Conservation (phyloP, 2,888 invertebrate species). For the Leptogaster cylindrica region DNA sequence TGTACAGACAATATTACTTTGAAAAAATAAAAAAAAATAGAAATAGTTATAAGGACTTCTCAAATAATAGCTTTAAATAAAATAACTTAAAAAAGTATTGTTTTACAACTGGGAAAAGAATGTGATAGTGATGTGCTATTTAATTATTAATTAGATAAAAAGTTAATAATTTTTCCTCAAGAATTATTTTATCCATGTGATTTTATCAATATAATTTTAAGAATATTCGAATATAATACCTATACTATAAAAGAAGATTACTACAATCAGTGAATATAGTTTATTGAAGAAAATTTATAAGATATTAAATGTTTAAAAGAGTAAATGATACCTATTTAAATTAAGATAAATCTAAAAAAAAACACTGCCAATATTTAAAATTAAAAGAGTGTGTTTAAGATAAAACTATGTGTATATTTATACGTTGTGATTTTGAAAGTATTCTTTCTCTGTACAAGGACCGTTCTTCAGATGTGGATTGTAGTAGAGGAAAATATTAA, state of each 20-base stretch:
- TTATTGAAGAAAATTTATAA: neutral
- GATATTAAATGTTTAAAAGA: neutral
- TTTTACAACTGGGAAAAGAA: slow-evolving; percentile 46
- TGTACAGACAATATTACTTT: slow-evolving; percentile 33
- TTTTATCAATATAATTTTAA: neutral
- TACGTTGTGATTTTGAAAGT: slow-evolving; percentile 9
- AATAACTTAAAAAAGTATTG: slow-evolving; percentile 35
- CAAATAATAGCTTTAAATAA: too few relatives aligned
- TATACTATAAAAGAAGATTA: too few relatives aligned
- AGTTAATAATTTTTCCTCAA: slow-evolving; percentile 26
- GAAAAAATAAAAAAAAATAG: too few relatives aligned
- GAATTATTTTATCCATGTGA: slow-evolving; percentile 30
- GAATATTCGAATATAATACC: too few relatives aligned
- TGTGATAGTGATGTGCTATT: slow-evolving; percentile 52
- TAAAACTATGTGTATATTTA: slow-evolving; percentile 1
- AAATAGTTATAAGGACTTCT: too few relatives aligned
- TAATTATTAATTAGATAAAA: slow-evolving; percentile 41
- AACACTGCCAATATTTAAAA: slow-evolving; percentile 29
- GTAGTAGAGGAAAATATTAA: too few relatives aligned
- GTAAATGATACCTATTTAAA: slow-evolving; percentile 2
- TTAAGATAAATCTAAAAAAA: slow-evolving; percentile 1
- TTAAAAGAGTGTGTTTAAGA: slow-evolving; percentile 19
- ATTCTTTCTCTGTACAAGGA: too few relatives aligned
- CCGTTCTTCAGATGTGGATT: too few relatives aligned
- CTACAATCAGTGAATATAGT: neutral